These are phyloP conservation scores for Mustelus asterias DNA, from an alignment of 2,113 vertebrate species.

Conservation along the genomic window DNA sequence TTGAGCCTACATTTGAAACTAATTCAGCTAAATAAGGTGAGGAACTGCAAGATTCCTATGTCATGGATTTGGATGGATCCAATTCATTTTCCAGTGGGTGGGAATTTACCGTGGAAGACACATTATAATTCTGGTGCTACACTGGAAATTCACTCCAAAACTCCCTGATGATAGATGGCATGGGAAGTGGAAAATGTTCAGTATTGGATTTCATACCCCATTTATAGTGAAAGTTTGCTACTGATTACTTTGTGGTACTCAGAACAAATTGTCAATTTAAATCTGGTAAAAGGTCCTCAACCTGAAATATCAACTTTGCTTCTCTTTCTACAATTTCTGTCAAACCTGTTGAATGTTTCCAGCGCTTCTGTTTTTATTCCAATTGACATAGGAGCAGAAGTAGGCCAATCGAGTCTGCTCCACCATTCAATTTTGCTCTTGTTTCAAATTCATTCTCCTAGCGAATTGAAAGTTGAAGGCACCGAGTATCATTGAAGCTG, in stretches of 20 bases:
- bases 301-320: too few species aligned
- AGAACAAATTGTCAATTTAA: background rate
- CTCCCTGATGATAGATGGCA: background rate
- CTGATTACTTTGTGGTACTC: background rate
- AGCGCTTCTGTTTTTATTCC: too few species aligned
- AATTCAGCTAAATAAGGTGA: background rate
- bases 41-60: background rate
- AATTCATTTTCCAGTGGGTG: background rate
- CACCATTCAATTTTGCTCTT: too few species aligned
- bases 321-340: too few species aligned
- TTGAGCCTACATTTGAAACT: background rate
- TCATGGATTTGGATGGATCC: background rate
- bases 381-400: too few species aligned
- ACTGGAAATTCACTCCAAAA: background rate
- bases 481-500: background rate
- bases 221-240: background rate
- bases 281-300: background rate
- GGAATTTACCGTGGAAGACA: background rate
- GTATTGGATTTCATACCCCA: background rate
- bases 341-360: too few species aligned
- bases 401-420: too few species aligned
- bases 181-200: background rate
- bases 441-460: background rate
- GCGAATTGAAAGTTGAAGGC: background rate
- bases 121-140: background rate